phyloP scores from a whole-genome alignment of 2,113 vertebrate genomes.

The Amphiprion ocellaris region DNA sequence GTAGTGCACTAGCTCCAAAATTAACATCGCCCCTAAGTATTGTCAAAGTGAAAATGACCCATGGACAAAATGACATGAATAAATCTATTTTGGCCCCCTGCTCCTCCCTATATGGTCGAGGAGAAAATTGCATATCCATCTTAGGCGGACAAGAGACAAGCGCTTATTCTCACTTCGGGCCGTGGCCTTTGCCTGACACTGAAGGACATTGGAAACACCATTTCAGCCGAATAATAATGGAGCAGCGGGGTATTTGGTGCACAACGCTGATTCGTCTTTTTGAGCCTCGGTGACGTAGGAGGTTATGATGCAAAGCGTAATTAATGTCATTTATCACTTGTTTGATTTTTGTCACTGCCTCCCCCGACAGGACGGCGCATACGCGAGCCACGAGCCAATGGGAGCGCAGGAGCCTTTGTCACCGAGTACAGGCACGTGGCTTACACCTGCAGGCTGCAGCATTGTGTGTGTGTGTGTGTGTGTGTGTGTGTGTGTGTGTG shows the following conservation, averaged over 20 bases:
- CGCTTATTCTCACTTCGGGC: slow-evolving; percentile 55
- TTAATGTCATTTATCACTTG: slow-evolving; percentile 87
- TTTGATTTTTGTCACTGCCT: slow-evolving; percentile 72
- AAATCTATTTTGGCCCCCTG: slow-evolving; percentile 53
- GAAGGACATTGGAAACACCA: slow-evolving; percentile 66
- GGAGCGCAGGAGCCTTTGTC: slow-evolving; percentile 66
- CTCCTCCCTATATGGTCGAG: slow-evolving; percentile 49
- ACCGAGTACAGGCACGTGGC: slow-evolving; percentile 82
- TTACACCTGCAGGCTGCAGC: slow-evolving; percentile 81
- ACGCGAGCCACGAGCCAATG: slow-evolving; percentile 79
- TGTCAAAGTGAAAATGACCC: slow-evolving; percentile 69
- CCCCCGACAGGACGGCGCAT: slow-evolving; percentile 46
- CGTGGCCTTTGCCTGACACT: slow-evolving; percentile 72
- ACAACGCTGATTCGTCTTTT: slow-evolving; percentile 71
- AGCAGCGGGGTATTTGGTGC: slow-evolving; percentile 72
- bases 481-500: slow-evolving; percentile 39
- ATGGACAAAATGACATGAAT: slow-evolving; percentile 72
- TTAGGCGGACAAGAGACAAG: slow-evolving; percentile 67
- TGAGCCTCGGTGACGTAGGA: slow-evolving; percentile 62
- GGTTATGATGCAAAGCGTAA: slow-evolving; percentile 82
- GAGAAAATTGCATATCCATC: slow-evolving; percentile 76
- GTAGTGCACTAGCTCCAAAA: slow-evolving; percentile 56
- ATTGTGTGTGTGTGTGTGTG: slow-evolving; percentile 45
- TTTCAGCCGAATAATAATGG: slow-evolving; percentile 74
- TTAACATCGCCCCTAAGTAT: slow-evolving; percentile 61